Percentiles rank a stretch among this genome's conserved stretches.
Evolutionary conservation across 2,113 vertebrate genomes (phyloP).

Genomic region (Chaetura pelagica): DNA sequence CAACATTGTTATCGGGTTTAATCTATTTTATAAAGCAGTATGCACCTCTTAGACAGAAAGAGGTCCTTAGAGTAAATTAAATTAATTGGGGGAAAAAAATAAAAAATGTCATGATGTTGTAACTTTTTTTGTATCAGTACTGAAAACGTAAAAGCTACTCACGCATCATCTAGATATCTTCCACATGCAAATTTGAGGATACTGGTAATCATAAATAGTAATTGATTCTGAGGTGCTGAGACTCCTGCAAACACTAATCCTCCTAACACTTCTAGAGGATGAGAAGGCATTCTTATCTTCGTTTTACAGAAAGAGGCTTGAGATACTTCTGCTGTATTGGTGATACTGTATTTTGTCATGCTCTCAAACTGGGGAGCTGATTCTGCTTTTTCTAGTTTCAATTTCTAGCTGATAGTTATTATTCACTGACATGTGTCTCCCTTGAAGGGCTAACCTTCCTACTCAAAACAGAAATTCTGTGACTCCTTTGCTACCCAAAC

Average conservation of each 20-base stretch:
- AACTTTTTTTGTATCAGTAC: neutral
- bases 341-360: accelerated
- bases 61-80: slow-evolving; percentile 34
- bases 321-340: neutral
- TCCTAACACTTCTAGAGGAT: neutral
- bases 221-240: neutral
- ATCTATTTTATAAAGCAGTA: slow-evolving; percentile 6
- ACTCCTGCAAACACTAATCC: neutral
- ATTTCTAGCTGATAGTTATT: neutral
- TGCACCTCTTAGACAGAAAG: neutral
- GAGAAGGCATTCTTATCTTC: neutral
- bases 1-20: slow-evolving; percentile 23
- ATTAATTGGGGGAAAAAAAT: slow-evolving; percentile 30
- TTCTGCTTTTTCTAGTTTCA: neutral
- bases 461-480: neutral
- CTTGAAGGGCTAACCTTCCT: neutral
- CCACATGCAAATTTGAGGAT: neutral
- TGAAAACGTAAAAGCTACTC: neutral
- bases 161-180: neutral
- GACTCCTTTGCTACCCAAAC: neutral
- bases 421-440: neutral
- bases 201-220: neutral
- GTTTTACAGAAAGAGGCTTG: neutral
- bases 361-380: neutral
- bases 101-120: slow-evolving; percentile 22